These are phyloP conservation scores for Verasper variegatus DNA, from an alignment of 2,113 vertebrate genomes.

Conservation along the genomic window DNA sequence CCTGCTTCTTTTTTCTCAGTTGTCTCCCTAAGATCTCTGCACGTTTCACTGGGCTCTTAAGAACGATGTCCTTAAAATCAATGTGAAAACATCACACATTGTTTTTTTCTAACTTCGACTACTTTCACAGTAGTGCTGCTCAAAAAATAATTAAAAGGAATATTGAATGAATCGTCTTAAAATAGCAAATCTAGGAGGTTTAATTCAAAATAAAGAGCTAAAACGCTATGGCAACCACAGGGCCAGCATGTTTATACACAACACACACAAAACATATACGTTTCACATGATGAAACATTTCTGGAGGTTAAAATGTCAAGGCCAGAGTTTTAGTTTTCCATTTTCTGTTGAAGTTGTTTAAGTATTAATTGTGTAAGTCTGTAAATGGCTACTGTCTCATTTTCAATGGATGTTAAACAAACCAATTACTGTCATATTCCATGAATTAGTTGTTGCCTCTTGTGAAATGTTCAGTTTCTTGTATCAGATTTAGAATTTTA, in stretches of 20 bases:
- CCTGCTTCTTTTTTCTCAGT: background rate
- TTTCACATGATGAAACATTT: background rate
- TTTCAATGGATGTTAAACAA: no score
- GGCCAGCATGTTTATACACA: background rate
- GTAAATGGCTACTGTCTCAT: no score
- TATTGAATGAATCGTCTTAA: slow-evolving; percentile 32
- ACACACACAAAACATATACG: background rate
- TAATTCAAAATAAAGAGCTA: slow-evolving; percentile 24
- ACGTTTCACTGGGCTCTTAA: slow-evolving; percentile 4
- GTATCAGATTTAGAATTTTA: no score
- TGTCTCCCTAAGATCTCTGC: slow-evolving; percentile 8
- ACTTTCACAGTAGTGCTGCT: background rate
- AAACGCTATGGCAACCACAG: slow-evolving; percentile 6
- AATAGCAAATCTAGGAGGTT: slow-evolving; percentile 22
- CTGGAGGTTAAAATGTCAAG: background rate
- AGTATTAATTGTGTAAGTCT: no score
- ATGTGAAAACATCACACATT: slow-evolving; percentile 11
- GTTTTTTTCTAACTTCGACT: slow-evolving; percentile 17
- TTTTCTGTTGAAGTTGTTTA: no score
- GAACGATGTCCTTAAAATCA: slow-evolving; percentile 18
- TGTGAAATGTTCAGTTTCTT: no score
- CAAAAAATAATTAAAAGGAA: slow-evolving; percentile 40
- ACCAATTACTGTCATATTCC: background rate
- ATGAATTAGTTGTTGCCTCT: no score
- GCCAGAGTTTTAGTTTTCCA: no score